These are phyloP conservation scores for Bombus waltoni DNA, from an alignment of 1,140 invertebrate genomes.

Conservation along the genomic window DNA sequence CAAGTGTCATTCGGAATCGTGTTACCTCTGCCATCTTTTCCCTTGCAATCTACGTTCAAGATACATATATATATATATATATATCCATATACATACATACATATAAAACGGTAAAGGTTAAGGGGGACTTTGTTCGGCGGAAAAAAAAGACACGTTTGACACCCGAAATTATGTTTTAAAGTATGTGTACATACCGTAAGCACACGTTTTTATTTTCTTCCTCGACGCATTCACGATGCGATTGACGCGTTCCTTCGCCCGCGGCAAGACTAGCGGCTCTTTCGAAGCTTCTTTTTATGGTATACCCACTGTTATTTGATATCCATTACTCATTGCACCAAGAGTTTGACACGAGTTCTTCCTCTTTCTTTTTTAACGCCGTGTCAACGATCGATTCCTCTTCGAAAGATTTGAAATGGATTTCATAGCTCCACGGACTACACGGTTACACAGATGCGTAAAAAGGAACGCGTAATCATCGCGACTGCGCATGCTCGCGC, in stretches of 20 bases:
- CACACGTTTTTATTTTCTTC: not conserved
- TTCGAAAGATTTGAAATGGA: conserved; percentile 4
- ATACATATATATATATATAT: conserved; percentile 6
- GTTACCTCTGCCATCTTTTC: not conserved
- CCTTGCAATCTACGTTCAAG: conserved; percentile 5
- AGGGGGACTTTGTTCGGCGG: conserved; percentile 32
- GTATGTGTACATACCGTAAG: not conserved
- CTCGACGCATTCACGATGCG: not conserved
- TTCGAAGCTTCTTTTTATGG: conserved; percentile 6
- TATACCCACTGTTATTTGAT: not conserved
- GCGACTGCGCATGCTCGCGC: conserved; percentile 57
- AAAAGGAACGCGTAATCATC: conserved; percentile 47
- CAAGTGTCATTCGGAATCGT: conserved; percentile 19
- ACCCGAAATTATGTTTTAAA: not conserved
- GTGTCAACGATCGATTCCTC: not conserved
- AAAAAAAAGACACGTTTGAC: conserved; percentile 20
- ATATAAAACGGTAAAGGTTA: conserved; percentile 32
- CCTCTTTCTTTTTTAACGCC: too few species aligned
- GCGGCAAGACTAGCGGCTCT: conserved; percentile 56
- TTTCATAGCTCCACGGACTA: conserved; percentile 21
- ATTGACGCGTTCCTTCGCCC: conserved; percentile 37
- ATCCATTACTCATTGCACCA: conserved; percentile 13
- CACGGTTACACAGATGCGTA: not conserved
- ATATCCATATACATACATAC: conserved; percentile 18
- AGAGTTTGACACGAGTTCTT: not conserved